These are phyloP conservation scores for Crenichthys baileyi DNA, from an alignment of 2,797 vertebrate species.

Conservation along the genomic window DNA sequence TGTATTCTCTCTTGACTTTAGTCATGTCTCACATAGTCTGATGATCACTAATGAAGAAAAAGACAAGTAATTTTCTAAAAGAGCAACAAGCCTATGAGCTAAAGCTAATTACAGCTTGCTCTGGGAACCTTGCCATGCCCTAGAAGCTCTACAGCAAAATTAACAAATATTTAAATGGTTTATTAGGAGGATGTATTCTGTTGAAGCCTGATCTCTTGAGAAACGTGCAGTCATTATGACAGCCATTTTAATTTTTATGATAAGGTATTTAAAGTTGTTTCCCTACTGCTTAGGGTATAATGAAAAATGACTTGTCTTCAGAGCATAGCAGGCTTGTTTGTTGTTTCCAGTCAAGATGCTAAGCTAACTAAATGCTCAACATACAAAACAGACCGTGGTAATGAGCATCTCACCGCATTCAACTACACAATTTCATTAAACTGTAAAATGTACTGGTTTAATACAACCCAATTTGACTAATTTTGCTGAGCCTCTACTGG, in stretches of 20 bases:
- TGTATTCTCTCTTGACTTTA: neutral
- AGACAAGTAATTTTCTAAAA: slow-evolving; percentile 42
- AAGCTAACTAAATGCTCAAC: neutral
- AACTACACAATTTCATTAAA: neutral
- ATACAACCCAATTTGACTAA: neutral
- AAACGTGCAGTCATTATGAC: neutral
- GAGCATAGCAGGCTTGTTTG: neutral
- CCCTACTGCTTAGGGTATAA: neutral
- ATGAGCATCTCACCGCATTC: neutral
- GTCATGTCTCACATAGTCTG: slow-evolving; percentile 25
- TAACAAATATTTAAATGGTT: slow-evolving; percentile 16
- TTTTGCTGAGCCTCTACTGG: neutral
- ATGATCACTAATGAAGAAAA: slow-evolving; percentile 27
- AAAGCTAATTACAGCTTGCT: slow-evolving; percentile 45
- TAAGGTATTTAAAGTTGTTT: neutral
- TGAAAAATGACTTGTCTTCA: neutral
- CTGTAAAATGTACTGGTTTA: neutral
- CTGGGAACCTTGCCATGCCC: slow-evolving; percentile 34
- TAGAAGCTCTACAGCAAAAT: slow-evolving; percentile 15
- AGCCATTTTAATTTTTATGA: neutral
- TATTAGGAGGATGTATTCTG: neutral
- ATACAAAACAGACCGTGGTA: neutral
- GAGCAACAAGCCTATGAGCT: slow-evolving; percentile 44
- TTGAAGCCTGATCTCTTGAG: neutral
- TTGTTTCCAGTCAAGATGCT: slow-evolving; percentile 1